These are phyloP conservation scores for Watersipora subatra DNA, from an alignment of 1,140 invertebrate species.

Conservation along the genomic window DNA sequence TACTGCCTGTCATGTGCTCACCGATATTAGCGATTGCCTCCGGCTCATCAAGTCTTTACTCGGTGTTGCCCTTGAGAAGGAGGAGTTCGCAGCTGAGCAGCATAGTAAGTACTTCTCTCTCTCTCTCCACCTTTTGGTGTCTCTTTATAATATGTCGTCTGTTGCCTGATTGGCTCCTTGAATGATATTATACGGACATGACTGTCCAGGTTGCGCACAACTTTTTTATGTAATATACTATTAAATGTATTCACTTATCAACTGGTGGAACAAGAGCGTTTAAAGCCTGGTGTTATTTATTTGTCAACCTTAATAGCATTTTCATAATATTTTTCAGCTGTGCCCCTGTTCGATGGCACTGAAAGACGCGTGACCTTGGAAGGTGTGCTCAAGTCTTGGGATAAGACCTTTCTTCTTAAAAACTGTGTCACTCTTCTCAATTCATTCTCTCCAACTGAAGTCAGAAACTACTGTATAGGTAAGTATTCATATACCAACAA, in stretches of 20 bases:
- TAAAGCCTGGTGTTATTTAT: too few relatives aligned
- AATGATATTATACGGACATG: too few relatives aligned
- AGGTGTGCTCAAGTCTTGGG: slow-evolving; percentile 36
- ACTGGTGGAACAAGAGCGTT: too few relatives aligned
- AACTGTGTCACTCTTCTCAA: slow-evolving; percentile 74
- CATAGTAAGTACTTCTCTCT: too few relatives aligned
- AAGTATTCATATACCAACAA: too few relatives aligned
- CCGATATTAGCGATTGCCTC: slow-evolving; percentile 67
- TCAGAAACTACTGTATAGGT: slow-evolving; percentile 64
- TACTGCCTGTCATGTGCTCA: slow-evolving; percentile 69
- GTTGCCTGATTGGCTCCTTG: too few relatives aligned
- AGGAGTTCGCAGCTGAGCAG: slow-evolving; percentile 20
- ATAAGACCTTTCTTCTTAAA: slow-evolving; percentile 66
- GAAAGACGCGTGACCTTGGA: neutral
- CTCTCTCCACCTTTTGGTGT: too few relatives aligned
- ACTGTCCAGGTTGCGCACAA: too few relatives aligned
- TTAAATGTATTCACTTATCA: too few relatives aligned
- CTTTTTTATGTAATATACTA: too few relatives aligned
- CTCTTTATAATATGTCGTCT: too few relatives aligned
- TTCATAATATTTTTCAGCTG: slow-evolving; percentile 5
- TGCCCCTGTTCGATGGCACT: neutral
- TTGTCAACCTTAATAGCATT: too few relatives aligned
- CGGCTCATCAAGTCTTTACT: slow-evolving; percentile 60
- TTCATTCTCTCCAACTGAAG: slow-evolving; percentile 73
- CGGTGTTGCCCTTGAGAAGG: slow-evolving; percentile 49